A percentile compares a stretch with the other conserved stretches of the same genome.
These are phyloP conservation scores for Calameuta pallipes DNA, from an alignment of 2,888 invertebrate genomes.

Conservation along the genomic window DNA sequence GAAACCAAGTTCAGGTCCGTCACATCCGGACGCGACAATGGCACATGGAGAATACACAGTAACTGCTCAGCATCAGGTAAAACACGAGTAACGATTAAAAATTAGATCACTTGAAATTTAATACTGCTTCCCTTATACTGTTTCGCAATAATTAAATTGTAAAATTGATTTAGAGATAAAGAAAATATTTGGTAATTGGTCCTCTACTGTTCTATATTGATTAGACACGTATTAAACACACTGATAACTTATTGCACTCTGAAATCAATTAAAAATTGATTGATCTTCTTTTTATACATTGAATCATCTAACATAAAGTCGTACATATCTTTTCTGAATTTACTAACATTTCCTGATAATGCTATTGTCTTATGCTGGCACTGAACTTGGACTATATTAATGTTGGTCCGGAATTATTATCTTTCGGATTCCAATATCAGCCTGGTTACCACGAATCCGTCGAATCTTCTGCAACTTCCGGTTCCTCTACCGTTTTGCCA, in stretches of 20 bases:
- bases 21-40: conserved; percentile 53
- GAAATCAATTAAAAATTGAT: neutral
- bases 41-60: conserved; percentile 55
- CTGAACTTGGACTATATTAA: neutral
- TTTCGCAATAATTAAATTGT: neutral
- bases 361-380: neutral
- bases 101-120: conserved; percentile 21
- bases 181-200: neutral
- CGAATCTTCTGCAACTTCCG: conserved; percentile 56
- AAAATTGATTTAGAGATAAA: neutral
- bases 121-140: conserved; percentile 11
- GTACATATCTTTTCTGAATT: neutral
- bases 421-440: conserved; percentile 34
- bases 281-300: neutral
- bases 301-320: neutral
- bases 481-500: conserved; percentile 71
- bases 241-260: neutral
- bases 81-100: neutral
- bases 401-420: neutral
- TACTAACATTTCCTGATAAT: neutral
- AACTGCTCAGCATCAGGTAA: conserved; percentile 61
- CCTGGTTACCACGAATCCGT: conserved; percentile 60
- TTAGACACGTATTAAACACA: neutral
- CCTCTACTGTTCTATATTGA: neutral
- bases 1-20: conserved; percentile 47